These are phyloP conservation scores for Dendroctonus valens DNA, from an alignment of 1,140 invertebrate species.

Conservation along the genomic window DNA sequence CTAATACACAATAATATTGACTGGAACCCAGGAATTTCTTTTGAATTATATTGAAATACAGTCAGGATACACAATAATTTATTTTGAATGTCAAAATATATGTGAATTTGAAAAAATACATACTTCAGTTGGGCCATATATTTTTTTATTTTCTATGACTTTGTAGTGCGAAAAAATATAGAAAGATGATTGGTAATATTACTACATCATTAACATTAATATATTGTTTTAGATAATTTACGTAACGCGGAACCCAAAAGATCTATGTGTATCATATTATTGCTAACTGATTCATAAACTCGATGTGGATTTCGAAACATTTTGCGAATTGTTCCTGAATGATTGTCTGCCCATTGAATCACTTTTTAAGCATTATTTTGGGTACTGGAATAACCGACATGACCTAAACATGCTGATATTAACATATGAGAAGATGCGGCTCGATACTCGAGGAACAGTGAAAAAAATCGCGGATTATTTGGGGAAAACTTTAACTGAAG, in stretches of 20 bases:
- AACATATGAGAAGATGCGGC: constrained; percentile 85
- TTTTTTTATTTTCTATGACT: too few relatives aligned
- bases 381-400: constrained; percentile 70
- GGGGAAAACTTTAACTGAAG: constrained; percentile 62
- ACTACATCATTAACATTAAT: not conserved
- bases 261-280: constrained; percentile 89
- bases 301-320: constrained; percentile 75
- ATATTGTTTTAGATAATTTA: constrained; percentile 75
- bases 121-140: too few relatives aligned
- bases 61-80: too few relatives aligned
- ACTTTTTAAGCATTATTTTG: constrained; percentile 67
- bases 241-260: constrained; percentile 89
- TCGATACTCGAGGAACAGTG: constrained; percentile 63
- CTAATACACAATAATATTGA: too few relatives aligned
- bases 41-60: too few relatives aligned
- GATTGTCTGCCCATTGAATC: constrained; percentile 52
- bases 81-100: too few relatives aligned
- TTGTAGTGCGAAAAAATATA: not conserved
- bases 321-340: constrained; percentile 73
- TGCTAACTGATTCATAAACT: constrained; percentile 68
- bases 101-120: too few relatives aligned
- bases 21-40: too few relatives aligned
- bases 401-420: constrained; percentile 77
- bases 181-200: not conserved
- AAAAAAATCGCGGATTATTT: constrained; percentile 72